phyloP scores from a whole-genome alignment of 2,797 vertebrate species.

The Pantherophis vulpinus region DNA sequence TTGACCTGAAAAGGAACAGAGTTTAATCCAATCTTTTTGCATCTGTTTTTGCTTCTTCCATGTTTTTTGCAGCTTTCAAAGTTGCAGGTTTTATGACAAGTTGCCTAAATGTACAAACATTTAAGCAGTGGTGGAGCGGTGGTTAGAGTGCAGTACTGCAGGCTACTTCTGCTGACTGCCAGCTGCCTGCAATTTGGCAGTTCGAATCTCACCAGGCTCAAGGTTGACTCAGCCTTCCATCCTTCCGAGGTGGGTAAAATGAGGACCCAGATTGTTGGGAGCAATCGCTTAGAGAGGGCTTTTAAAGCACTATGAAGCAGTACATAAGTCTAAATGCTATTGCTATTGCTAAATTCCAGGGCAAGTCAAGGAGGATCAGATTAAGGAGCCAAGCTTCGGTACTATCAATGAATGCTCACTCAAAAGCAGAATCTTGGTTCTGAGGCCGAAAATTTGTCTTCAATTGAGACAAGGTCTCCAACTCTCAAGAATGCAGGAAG shows the following conservation, averaged over 20 bases:
- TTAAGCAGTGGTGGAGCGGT: too few species aligned
- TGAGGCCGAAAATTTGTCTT: neutral
- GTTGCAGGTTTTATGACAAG: neutral
- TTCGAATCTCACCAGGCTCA: too few species aligned
- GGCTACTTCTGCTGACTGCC: too few species aligned
- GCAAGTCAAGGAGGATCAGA: neutral
- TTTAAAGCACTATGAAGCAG: too few species aligned
- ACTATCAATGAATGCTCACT: neutral
- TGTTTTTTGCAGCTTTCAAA: neutral
- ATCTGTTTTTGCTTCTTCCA: neutral
- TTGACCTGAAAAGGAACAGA: neutral
- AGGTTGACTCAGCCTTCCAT: too few species aligned
- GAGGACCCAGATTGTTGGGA: too few species aligned
- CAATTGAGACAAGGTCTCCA: neutral
- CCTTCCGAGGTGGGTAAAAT: too few species aligned
- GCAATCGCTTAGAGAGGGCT: too few species aligned
- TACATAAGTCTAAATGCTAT: too few species aligned
- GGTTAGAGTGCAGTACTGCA: too few species aligned
- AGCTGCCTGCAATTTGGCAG: too few species aligned
- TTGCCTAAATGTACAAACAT: neutral
- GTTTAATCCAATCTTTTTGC: neutral
- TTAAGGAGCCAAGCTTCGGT: neutral
- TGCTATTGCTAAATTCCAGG: neutral
- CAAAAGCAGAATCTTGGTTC: neutral
- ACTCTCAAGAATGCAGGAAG: neutral